Percentiles rank a stretch among this genome's conserved stretches.
Evolutionary conservation across 1,140 invertebrate species (phyloP).

Genomic region (Oryctes rhinoceros): DNA sequence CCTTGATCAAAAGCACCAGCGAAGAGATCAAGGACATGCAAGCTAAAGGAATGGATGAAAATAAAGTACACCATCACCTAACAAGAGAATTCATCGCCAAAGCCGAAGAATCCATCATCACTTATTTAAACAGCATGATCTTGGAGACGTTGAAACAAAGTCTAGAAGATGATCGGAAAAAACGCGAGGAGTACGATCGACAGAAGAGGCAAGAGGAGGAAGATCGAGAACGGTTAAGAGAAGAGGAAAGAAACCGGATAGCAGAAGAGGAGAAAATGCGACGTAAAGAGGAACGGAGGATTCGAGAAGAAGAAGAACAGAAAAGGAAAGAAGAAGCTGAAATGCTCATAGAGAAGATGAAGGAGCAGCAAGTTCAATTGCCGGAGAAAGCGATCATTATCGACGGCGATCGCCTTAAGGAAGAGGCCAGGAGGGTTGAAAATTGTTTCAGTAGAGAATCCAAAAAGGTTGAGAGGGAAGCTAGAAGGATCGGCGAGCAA

Average conservation of each 20-base stretch:
- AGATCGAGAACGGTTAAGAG: neutral
- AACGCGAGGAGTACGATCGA: neutral
- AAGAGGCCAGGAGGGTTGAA: neutral
- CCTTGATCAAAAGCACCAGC: neutral
- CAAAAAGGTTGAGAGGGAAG: neutral
- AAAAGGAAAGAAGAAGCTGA: constrained; percentile 9
- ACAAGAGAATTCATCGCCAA: neutral
- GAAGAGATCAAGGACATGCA: neutral
- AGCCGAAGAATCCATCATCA: neutral
- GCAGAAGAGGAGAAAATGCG: neutral
- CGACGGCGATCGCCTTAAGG: neutral
- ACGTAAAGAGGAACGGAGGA: too few relatives aligned
- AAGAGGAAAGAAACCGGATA: neutral
- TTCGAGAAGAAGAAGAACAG: neutral
- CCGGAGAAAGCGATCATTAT: neutral
- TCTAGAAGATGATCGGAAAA: neutral
- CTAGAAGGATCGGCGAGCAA: neutral
- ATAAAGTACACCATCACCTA: neutral
- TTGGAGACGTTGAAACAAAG: neutral
- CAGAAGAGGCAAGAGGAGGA: neutral
- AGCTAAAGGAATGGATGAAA: neutral
- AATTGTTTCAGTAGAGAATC: neutral
- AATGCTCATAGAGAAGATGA: neutral
- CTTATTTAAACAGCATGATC: neutral
- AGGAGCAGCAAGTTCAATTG: neutral